Conservation (phyloP, 2,797 vertebrate species). For the Sparus aurata region DNA sequence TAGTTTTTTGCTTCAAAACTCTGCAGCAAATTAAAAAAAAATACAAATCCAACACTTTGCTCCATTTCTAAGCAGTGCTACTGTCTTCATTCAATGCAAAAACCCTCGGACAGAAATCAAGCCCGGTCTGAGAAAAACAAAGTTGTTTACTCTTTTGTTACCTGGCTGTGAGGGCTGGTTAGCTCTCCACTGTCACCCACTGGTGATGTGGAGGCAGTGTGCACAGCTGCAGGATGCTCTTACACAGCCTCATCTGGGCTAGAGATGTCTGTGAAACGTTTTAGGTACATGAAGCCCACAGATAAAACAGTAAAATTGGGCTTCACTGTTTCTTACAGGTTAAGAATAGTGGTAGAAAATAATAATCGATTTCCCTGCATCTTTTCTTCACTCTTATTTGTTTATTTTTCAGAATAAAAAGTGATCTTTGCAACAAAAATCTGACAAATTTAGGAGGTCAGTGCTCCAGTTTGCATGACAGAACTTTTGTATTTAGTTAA, state of each 20-base stretch:
- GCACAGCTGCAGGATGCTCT: constrained; percentile 29
- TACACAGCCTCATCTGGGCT: neutral
- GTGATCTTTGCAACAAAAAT: neutral
- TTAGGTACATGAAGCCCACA: neutral
- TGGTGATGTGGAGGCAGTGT: constrained; percentile 14
- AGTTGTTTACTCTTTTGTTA: constrained; percentile 83
- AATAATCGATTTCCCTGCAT: neutral
- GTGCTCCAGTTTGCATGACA: constrained; percentile 11
- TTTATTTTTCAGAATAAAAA: neutral
- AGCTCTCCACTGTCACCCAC: constrained; percentile 52
- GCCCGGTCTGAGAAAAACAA: constrained; percentile 73
- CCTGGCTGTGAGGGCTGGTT: neutral
- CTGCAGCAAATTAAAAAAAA: neutral
- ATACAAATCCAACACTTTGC: too few species aligned
- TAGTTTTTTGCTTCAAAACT: neutral
- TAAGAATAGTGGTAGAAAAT: neutral
- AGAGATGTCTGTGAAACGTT: neutral
- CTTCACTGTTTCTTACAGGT: neutral
- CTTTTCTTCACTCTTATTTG: neutral
- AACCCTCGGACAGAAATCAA: constrained; percentile 38
- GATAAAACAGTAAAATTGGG: neutral
- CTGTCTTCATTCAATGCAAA: constrained; percentile 25
- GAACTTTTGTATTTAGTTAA: too few species aligned
- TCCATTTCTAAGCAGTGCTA: neutral
- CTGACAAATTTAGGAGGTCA: neutral